Conservation (phyloP, 1,140 invertebrate species). For the Prorops nasuta region DNA sequence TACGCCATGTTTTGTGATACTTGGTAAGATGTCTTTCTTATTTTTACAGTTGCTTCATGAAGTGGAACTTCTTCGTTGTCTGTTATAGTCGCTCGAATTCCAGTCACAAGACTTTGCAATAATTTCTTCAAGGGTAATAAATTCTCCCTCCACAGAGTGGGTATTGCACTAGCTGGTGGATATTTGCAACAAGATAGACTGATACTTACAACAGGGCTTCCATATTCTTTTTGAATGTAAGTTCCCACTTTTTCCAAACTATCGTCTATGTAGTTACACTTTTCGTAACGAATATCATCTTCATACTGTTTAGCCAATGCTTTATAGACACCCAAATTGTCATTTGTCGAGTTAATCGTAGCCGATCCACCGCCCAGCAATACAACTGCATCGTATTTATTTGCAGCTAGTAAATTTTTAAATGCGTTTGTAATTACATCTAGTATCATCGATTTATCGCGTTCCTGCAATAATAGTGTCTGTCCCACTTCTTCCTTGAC, state of each 20-base stretch:
- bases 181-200: slow-evolving; percentile 76
- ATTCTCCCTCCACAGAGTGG: slow-evolving; percentile 73
- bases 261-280: slow-evolving; percentile 30
- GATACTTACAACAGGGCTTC: slow-evolving; percentile 48
- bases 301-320: slow-evolving; percentile 53
- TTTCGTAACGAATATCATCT: slow-evolving; percentile 28
- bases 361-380: slow-evolving; percentile 64
- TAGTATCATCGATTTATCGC: slow-evolving; percentile 42
- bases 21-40: slow-evolving; percentile 62
- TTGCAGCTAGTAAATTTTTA: slow-evolving; percentile 56
- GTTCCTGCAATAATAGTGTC: slow-evolving; percentile 56
- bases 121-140: slow-evolving; percentile 68
- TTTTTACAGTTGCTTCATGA: slow-evolving; percentile 67
- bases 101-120: slow-evolving; percentile 56
- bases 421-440: slow-evolving; percentile 59
- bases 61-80: slow-evolving; percentile 66
- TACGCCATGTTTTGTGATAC: slow-evolving; percentile 67
- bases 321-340: slow-evolving; percentile 53
- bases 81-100: slow-evolving; percentile 71
- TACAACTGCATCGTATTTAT: slow-evolving; percentile 63
- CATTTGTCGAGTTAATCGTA: background rate
- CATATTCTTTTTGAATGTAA: slow-evolving; percentile 38
- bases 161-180: slow-evolving; percentile 65
- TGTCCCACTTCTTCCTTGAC: slow-evolving; percentile 61
- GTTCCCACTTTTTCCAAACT: slow-evolving; percentile 34